Evolutionary conservation across 2,113 vertebrate genomes (phyloP).

Genomic region (Mugil cephalus): DNA sequence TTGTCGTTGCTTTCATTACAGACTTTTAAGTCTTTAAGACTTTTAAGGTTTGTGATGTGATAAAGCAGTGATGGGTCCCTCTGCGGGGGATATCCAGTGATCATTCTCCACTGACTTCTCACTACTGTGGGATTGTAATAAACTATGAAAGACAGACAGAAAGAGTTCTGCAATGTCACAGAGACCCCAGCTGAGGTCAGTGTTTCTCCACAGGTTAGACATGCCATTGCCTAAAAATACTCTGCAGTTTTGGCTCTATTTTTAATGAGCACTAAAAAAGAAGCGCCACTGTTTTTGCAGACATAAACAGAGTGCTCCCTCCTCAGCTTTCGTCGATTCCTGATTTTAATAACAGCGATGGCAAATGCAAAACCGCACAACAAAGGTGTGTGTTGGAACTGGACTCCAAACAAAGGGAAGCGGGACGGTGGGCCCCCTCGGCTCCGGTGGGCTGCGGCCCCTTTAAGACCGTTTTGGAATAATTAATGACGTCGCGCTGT

Average conservation of each 20-base stretch:
- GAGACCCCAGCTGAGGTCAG: constrained; percentile 58
- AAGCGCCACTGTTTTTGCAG: not conserved
- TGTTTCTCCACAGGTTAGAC: constrained; percentile 54
- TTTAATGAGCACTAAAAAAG: not conserved
- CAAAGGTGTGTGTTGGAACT: not conserved
- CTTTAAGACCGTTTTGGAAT: constrained; percentile 77
- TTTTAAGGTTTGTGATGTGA: no score
- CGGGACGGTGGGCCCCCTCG: not conserved
- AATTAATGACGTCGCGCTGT: constrained; percentile 83
- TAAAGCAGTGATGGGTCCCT: no score
- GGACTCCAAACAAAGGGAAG: constrained; percentile 36
- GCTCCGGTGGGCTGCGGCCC: constrained; percentile 31
- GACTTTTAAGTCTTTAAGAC: no score
- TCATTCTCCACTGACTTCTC: no score
- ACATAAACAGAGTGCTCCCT: no score
- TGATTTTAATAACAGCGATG: not conserved
- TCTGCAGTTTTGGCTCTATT: not conserved
- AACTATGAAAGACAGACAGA: not conserved
- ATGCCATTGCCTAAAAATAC: constrained; percentile 25
- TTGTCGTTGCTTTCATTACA: no score
- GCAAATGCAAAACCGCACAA: not conserved
- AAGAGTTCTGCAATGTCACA: constrained; percentile 25
- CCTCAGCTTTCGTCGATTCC: not conserved
- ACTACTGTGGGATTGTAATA: no score
- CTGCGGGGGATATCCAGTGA: no score